A percentile compares a stretch with the other conserved stretches of the same genome.
Evolutionary conservation across 2,888 invertebrate species (phyloP).

Genomic region (Acleris literana): DNA sequence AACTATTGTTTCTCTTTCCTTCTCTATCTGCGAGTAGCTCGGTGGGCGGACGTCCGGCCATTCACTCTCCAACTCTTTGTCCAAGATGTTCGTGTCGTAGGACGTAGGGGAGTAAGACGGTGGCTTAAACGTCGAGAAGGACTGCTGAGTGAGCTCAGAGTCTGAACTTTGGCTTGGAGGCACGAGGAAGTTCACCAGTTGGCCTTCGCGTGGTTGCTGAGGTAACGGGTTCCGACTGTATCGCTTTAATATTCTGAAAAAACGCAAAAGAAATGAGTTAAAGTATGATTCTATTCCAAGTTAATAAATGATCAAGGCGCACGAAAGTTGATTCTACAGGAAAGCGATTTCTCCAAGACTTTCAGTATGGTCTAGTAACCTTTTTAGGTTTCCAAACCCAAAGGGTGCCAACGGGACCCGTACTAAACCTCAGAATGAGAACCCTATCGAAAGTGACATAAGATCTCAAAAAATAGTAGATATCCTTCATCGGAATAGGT

Average conservation of each 20-base stretch:
- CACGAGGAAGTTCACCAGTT: constrained; percentile 90
- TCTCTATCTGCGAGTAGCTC: constrained; percentile 76
- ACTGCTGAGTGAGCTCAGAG: constrained; percentile 72
- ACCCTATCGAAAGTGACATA: too few relatives aligned
- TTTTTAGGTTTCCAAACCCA: too few relatives aligned
- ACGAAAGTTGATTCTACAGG: too few relatives aligned
- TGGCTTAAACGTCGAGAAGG: constrained; percentile 80
- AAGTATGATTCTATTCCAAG: too few relatives aligned
- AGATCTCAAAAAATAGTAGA: too few relatives aligned
- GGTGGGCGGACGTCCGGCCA: constrained; percentile 83
- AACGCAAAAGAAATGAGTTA: not conserved
- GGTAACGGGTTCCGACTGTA: constrained; percentile 83
- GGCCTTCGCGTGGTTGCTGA: constrained; percentile 86
- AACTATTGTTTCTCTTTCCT: constrained; percentile 68
- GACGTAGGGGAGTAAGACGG: constrained; percentile 80
- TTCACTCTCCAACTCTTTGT: constrained; percentile 74
- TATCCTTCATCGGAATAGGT: too few relatives aligned
- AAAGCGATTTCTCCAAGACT: too few relatives aligned
- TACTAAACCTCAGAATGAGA: too few relatives aligned
- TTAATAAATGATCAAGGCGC: too few relatives aligned
- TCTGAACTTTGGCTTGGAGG: constrained; percentile 78
- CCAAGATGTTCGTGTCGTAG: constrained; percentile 71
- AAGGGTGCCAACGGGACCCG: too few relatives aligned
- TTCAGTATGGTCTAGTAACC: too few relatives aligned
- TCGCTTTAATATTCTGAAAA: constrained; percentile 84